Percentiles rank a stretch among this genome's conserved stretches.
Conservation (phyloP, 2,113 vertebrate genomes). For the Sterna hirundo region DNA sequence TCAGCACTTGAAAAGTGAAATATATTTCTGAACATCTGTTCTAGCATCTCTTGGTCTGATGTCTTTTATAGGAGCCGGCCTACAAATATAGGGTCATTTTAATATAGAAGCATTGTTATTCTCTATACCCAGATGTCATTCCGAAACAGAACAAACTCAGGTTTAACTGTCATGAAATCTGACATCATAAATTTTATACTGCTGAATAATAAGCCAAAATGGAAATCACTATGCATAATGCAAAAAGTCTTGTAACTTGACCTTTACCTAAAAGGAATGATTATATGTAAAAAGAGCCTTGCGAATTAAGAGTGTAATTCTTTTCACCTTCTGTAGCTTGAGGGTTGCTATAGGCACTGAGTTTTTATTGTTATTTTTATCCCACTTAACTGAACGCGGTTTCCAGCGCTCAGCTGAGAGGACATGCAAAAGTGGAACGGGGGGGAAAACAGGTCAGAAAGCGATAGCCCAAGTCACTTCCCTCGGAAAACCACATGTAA, state of each 20-base stretch:
- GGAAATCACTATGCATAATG: constrained; percentile 64
- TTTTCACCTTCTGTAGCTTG: constrained; percentile 30
- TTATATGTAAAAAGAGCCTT: constrained; percentile 44
- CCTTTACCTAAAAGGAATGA: constrained; percentile 61
- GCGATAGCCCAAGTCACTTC: not conserved
- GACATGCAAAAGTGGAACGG: not conserved
- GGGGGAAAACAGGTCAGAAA: constrained; percentile 29
- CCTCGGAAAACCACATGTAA: not conserved
- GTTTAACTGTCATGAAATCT: constrained; percentile 59
- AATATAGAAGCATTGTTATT: constrained; percentile 24
- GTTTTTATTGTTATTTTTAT: constrained; percentile 57
- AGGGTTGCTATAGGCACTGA: constrained; percentile 39
- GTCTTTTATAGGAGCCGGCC: not conserved
- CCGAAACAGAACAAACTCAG: constrained; percentile 48
- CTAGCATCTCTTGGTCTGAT: not conserved
- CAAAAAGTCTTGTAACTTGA: constrained; percentile 58
- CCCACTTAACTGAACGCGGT: not conserved
- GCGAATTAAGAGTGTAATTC: constrained; percentile 54
- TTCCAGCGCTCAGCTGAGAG: constrained; percentile 11
- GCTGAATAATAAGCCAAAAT: constrained; percentile 62
- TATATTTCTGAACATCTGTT: constrained; percentile 21
- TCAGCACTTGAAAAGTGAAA: constrained; percentile 20
- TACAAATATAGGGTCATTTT: constrained; percentile 20
- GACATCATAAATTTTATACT: constrained; percentile 51
- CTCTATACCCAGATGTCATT: constrained; percentile 25